Base-by-base conservation (phyloP, 2,797 vertebrate genomes). In the Hipposideros larvatus region DNA sequence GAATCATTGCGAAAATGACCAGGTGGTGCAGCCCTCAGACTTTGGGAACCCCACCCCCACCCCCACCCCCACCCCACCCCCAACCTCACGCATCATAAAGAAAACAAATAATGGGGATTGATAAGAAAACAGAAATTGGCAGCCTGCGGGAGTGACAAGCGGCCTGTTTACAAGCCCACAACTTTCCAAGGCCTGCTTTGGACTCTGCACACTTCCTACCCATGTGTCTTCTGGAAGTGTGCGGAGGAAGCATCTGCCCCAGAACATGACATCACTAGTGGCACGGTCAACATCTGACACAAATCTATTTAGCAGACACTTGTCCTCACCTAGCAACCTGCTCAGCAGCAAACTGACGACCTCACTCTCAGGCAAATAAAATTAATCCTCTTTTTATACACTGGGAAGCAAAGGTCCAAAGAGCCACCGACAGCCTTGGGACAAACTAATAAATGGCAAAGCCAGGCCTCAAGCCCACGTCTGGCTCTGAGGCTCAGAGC, bases 201-300 rank as follows among this genome's bases (percentile, higher is more conserved):
- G 75, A 41, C 48, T 16, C 85, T 3, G 2, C 51, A 15, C 68
- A 1, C 59, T 90, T 96, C 89, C 91, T 94, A 34, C 55, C 85
- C 55, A 18, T 0, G 37, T 4, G 22, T 26, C 92, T n/a, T 0
- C 90, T 92, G 80, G 37, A 78, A 59, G n/a, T 1, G 71, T 53
- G 65, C 75, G 16, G 93, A 26, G 1, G 97, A 98, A 98, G 96
- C 78, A 94, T 55, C 97, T 97, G 95, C 84, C 92, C 57, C 74
- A 74, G 73, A 95, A 59, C 28, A 90, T 24, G 90, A 90, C 7
- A 1, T 93, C 78, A 87, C 87, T 85, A 68, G 74, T 28, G 63
- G 10, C 77, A 82, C 43, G 34, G 41, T 31, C 83, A 86, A 73
- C 26, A 86, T 85, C 2, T 43, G 89, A 97, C 88, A 82, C 24